These are phyloP conservation scores for Galeruca laticollis DNA, from an alignment of 2,888 invertebrate genomes.

Conservation along the genomic window DNA sequence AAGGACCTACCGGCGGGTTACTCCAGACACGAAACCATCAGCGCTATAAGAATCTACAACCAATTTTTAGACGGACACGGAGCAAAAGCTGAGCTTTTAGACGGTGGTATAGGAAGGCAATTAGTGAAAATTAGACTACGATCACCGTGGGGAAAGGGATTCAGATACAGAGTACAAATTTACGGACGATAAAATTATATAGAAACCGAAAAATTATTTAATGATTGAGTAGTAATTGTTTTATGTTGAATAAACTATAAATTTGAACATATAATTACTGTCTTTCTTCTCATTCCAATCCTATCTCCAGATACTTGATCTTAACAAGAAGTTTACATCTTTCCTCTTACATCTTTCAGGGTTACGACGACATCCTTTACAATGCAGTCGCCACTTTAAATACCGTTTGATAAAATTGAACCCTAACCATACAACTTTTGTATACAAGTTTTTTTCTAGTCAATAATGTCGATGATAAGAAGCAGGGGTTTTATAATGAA, in stretches of 20 bases:
- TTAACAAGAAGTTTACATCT: too few species aligned
- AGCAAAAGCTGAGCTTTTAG: conserved; percentile 56
- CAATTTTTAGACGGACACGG: conserved; percentile 58
- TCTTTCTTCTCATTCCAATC: too few species aligned
- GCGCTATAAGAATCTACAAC: conserved; percentile 60
- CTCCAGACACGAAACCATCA: conserved; percentile 59
- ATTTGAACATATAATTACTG: too few species aligned
- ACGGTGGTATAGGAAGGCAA: conserved; percentile 59
- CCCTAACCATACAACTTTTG: too few species aligned
- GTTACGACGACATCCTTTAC: too few species aligned
- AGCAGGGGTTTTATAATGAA: too few species aligned
- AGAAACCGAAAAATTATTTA: not conserved
- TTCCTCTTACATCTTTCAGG: too few species aligned
- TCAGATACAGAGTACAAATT: conserved; percentile 58
- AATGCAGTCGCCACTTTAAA: too few species aligned
- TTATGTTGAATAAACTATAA: not conserved
- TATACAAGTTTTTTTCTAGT: too few species aligned
- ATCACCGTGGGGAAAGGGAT: conserved; percentile 57
- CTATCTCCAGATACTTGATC: too few species aligned
- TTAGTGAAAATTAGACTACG: conserved; percentile 57
- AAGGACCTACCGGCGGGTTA: conserved; percentile 56
- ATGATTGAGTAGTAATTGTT: not conserved
- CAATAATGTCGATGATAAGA: too few species aligned
- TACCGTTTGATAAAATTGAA: too few species aligned
- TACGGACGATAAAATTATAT: conserved; percentile 54